Evolutionary conservation across 2,888 invertebrate species (phyloP).

Genomic region (Mythimna impura): DNA sequence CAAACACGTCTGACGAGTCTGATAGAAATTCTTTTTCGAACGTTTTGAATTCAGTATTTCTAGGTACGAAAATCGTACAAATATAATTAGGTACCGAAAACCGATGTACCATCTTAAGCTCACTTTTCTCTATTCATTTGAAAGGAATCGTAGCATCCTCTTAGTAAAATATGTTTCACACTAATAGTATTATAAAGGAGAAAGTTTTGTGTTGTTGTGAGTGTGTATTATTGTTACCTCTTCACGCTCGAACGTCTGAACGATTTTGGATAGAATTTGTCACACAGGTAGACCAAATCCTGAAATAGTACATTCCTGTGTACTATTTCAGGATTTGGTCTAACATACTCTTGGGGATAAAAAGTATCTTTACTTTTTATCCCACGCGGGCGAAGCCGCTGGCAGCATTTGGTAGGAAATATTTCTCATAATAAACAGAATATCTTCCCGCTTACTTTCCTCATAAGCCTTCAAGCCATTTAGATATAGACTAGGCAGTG

Average conservation of each 20-base stretch:
- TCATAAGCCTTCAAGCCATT: constrained; percentile 63
- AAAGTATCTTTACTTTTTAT: no score
- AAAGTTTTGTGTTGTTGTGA: no score
- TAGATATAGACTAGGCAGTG: constrained; percentile 61
- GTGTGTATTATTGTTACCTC: no score
- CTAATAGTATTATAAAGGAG: no score
- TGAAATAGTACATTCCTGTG: no score
- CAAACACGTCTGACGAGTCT: constrained; percentile 1
- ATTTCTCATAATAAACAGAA: constrained; percentile 8
- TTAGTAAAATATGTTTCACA: not conserved
- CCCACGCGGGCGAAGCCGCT: no score
- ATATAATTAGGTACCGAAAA: not conserved
- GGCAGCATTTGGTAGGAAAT: not conserved
- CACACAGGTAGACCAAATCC: no score
- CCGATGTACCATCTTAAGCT: not conserved
- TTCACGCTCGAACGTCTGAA: no score
- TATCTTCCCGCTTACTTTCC: constrained; percentile 46
- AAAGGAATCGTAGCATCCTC: not conserved
- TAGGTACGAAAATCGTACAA: not conserved
- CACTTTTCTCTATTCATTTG: not conserved
- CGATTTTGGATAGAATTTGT: no score
- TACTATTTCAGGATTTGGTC: no score
- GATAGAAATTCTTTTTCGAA: not conserved
- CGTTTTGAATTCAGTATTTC: not conserved
- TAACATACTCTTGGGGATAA: no score